Conservation (phyloP, 2,797 vertebrate genomes). For the Rhinatrema bivittatum region DNA sequence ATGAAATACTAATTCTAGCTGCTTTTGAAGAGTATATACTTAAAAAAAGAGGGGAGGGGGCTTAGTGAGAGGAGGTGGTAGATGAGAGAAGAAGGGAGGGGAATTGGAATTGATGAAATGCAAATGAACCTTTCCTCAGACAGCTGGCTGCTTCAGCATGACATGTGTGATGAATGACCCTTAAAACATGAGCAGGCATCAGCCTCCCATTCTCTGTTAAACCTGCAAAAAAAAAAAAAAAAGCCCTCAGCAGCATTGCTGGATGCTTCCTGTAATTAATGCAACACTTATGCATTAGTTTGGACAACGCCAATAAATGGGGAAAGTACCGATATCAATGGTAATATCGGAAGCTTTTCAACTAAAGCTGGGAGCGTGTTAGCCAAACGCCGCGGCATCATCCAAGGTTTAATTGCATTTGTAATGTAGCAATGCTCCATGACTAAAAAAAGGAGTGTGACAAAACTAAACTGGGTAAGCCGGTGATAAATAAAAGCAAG, state of each 20-base stretch:
- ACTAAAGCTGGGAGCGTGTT: constrained; percentile 62
- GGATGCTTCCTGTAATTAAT: constrained; percentile 89
- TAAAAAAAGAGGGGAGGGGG: constrained; percentile 12
- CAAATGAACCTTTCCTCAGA: constrained; percentile 76
- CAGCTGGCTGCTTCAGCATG: constrained; percentile 85
- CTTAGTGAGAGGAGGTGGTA: constrained; percentile 35
- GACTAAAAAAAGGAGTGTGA: constrained; percentile 67
- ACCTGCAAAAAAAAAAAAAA: no score
- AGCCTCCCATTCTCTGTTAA: constrained; percentile 83
- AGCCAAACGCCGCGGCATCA: constrained; percentile 58
- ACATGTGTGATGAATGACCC: constrained; percentile 95
- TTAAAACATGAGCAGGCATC: constrained; percentile 82
- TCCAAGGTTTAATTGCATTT: constrained; percentile 73
- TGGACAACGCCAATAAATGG: constrained; percentile 64
- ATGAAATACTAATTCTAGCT: constrained; percentile 58
- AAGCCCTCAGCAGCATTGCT: constrained; percentile 64
- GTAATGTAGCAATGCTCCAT: constrained; percentile 68
- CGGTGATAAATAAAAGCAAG: constrained; percentile 70
- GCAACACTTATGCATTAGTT: constrained; percentile 60
- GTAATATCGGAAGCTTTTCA: constrained; percentile 75
- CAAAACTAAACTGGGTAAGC: constrained; percentile 42
- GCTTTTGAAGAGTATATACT: constrained; percentile 52
- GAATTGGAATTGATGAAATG: constrained; percentile 73
- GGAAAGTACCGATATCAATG: constrained; percentile 60
- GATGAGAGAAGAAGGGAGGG: constrained; percentile 22